phyloP scores from a whole-genome alignment of 1,140 invertebrate genomes.

The Atta colombica region DNA sequence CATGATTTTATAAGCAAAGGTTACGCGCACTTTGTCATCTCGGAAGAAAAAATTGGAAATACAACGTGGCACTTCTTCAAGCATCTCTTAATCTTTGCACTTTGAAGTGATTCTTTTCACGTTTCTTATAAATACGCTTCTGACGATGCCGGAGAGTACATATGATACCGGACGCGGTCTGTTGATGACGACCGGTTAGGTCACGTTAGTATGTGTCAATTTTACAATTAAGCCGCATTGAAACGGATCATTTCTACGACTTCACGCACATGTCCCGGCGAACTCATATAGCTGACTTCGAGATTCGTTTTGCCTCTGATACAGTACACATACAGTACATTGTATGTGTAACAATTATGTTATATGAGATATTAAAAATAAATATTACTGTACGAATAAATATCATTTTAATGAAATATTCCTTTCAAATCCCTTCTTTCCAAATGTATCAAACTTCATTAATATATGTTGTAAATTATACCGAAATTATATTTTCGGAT shows the following conservation, averaged over 20 bases:
- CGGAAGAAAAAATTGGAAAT: neutral
- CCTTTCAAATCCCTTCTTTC: neutral
- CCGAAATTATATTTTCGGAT: neutral
- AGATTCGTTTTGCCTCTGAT: neutral
- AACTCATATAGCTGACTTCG: slow-evolving; percentile 12
- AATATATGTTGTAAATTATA: neutral
- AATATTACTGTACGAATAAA: neutral
- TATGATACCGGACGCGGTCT: slow-evolving; percentile 62
- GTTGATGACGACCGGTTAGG: slow-evolving; percentile 25
- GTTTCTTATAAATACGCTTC: neutral
- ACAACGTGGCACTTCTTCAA: neutral
- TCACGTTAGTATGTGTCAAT: slow-evolving; percentile 67
- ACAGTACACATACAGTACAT: neutral
- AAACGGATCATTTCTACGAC: slow-evolving; percentile 57
- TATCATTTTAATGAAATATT: neutral
- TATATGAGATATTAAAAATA: neutral
- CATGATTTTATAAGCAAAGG: slow-evolving; percentile 7
- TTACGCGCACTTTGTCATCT: neutral
- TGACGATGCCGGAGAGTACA: neutral
- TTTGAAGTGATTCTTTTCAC: neutral
- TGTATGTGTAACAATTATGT: neutral
- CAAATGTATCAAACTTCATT: neutral
- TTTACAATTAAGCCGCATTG: slow-evolving; percentile 80
- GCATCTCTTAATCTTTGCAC: slow-evolving; percentile 16
- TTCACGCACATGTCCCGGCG: neutral